These are phyloP conservation scores for Oscheius sp. DNA, from an alignment of 2,888 invertebrate species.

Conservation along the genomic window DNA sequence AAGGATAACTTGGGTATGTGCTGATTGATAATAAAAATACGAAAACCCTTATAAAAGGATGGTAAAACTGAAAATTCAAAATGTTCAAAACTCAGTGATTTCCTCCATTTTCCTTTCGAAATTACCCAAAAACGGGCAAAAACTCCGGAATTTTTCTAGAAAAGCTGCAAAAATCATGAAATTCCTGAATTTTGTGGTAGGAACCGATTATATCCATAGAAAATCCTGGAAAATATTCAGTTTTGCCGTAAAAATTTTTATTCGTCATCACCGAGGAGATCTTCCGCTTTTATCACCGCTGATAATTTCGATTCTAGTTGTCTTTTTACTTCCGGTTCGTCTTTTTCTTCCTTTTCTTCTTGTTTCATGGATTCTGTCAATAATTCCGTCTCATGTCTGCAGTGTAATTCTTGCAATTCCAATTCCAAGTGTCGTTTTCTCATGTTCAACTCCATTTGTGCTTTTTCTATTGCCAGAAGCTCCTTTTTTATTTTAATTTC, in stretches of 20 bases:
- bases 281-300: not conserved
- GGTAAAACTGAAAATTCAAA: no score
- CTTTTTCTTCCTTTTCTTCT: not conserved
- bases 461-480: not conserved
- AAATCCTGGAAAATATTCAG: not conserved
- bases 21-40: no score
- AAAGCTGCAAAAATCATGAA: no score
- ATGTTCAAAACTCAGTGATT: no score
- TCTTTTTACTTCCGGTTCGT: no score
- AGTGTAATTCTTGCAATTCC: not conserved
- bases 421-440: slow-evolving; percentile 4
- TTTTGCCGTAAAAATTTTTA: not conserved
- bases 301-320: not conserved
- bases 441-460: not conserved
- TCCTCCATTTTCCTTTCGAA: no score
- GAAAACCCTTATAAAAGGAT: no score
- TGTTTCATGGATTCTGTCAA: not conserved
- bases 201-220: no score
- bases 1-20: no score
- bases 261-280: slow-evolving; percentile 4
- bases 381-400: not conserved
- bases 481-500: not conserved
- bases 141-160: no score
- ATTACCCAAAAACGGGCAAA: no score
- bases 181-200: no score